Evolutionary conservation across 2,797 vertebrate species (phyloP), one percentile per base, ranked within the genome.

Genomic region (Spinibarbus caldwelli): DNA sequence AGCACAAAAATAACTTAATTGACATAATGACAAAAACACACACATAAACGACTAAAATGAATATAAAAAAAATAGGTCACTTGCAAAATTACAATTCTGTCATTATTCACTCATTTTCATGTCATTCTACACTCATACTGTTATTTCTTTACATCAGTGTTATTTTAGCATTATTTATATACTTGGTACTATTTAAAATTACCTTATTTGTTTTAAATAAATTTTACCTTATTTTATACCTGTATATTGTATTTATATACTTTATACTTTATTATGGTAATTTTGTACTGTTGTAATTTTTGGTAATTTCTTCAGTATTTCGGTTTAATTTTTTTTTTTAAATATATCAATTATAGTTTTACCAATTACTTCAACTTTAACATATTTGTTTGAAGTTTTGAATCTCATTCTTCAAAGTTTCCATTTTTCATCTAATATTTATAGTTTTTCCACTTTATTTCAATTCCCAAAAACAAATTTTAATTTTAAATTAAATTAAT

Each of bases 1-100:
- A 78, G 49, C 34, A 7, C 77, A 62, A 4, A 78, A 64, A 78
- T 78, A 64, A 62, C 15, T 19, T 45, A 64, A 62, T 45, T 29
- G 36, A 29, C 38, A 52, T 41, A 29, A 41, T 41, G 54, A 59
- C 54, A 31, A 15, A 75, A 1, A n/a, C n/a, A 75, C 47, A 9
- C 5, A 76, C 29, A 34, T 4, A 36, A 34, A 76, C 2, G 3
- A 11, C 38, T 59, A 26, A 26, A 59, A 59, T 11, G 4, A 14
- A 38, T 38, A 23, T 68, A 11, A 38, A 5, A 68, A 19, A 23
- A 10, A 34, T 31, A 9, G 15, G 8, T 38, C 31, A 17, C 4
- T 4, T 29, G 2, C 17, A 67, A 0, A 36, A 10, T 67, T 19
- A 67, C 34, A 23, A 38, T 23, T 41, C 4, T 6, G 34, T 41